Evolutionary conservation across 2,797 vertebrate species (phyloP).

Genomic region (Macropus fuliginosus): DNA sequence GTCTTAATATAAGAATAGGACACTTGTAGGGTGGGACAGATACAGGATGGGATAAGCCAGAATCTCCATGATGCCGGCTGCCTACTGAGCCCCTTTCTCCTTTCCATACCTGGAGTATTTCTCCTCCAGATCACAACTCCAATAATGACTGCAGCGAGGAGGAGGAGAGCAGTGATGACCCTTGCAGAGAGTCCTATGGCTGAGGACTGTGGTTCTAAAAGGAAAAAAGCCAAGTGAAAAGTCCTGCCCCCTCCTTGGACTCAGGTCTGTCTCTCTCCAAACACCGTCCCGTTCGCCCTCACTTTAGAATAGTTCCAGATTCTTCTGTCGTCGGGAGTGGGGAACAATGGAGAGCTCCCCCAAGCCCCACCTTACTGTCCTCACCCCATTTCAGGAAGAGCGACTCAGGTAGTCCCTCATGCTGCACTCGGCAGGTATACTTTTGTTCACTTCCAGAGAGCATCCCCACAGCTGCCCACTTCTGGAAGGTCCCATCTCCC

Average conservation of each 20-base stretch:
- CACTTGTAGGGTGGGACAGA: neutral
- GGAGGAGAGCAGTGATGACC: neutral
- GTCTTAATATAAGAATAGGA: neutral
- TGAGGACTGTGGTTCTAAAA: neutral
- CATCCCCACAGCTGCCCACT: conserved; percentile 49
- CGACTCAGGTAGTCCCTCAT: conserved; percentile 45
- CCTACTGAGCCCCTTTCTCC: neutral
- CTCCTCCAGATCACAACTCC: neutral
- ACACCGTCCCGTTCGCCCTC: neutral
- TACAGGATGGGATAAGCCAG: neutral
- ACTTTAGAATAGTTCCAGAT: neutral
- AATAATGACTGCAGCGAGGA: neutral
- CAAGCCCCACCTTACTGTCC: too few relatives aligned
- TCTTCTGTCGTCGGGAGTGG: neutral
- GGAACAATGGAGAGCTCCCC: neutral
- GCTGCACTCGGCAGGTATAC: conserved; percentile 79
- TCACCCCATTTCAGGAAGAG: neutral
- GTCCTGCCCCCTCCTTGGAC: neutral
- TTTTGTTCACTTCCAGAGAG: neutral
- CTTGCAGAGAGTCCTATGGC: neutral
- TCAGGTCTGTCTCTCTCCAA: too few relatives aligned
- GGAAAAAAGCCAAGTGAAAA: neutral
- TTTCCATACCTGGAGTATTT: neutral
- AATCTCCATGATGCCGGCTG: neutral
- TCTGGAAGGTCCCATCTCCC: conserved; percentile 75